A percentile compares a stretch with the other conserved stretches of the same genome.
These are phyloP conservation scores for Siderastrea siderea DNA, from an alignment of 92 coral and sea anemone species.

Conservation along the genomic window DNA sequence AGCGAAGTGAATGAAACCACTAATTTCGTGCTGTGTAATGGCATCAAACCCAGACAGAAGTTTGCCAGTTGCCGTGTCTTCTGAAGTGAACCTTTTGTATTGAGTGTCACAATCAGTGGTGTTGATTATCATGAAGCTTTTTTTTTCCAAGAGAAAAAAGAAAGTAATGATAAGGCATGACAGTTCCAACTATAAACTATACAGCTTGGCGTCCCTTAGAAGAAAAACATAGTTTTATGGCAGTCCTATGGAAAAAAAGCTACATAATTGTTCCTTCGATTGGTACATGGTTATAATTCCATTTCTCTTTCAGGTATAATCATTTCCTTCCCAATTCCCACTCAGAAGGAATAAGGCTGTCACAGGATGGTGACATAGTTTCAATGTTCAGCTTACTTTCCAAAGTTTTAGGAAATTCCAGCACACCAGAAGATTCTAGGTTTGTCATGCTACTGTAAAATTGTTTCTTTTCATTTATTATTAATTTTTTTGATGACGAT, in stretches of 20 bases:
- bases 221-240: not conserved
- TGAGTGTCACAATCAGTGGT: too few relatives aligned
- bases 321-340: conserved; percentile 85
- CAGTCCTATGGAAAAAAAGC: not conserved
- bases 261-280: not conserved
- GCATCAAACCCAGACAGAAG: too few relatives aligned
- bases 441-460: not conserved
- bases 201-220: too few relatives aligned
- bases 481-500: not conserved
- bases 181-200: too few relatives aligned
- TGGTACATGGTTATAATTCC: not conserved
- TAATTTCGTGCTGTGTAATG: too few relatives aligned
- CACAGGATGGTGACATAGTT: conserved; percentile 72
- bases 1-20: too few relatives aligned
- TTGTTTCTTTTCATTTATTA: not conserved
- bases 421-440: conserved; percentile 91
- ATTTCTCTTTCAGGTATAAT: conserved; percentile 73
- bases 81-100: too few relatives aligned
- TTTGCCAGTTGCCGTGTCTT: too few relatives aligned
- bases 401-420: conserved; percentile 82
- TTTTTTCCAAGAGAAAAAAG: too few relatives aligned
- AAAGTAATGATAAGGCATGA: too few relatives aligned
- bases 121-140: too few relatives aligned
- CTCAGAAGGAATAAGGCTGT: conserved; percentile 55
- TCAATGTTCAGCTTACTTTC: conserved; percentile 75